Base-by-base conservation (phyloP, 2,113 vertebrate genomes). In the Pachycephala philippinensis region DNA sequence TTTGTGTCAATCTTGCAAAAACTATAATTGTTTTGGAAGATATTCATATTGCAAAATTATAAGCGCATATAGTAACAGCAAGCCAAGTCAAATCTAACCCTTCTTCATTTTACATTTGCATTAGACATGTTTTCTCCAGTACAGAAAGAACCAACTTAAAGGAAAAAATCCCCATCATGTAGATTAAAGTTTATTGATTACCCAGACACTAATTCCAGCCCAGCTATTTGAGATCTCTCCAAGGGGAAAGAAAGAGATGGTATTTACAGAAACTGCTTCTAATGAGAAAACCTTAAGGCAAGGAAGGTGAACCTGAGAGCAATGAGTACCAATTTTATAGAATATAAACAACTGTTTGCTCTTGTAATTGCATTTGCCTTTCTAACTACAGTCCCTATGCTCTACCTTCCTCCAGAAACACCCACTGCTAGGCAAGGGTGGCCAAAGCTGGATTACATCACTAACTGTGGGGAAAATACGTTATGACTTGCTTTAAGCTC, bases 241-340 rank as follows among this genome's bases (percentile, higher is more conserved):
- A 88, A 77, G 16, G 75, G 39, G 27, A 92, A 90, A 65, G 68
- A 40, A 94, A 87, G 53, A 85, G 63, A 81, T 61, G 28, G 68
- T 77, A 95, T 92, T 95, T 94, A 92, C 92, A 94, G 79, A 92
- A 96, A 80, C 52, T 28, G 33, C 56, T 86, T 68, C 64, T 90
- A 96, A 94, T 84, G 88, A 95, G 79, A 86, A 96, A 96, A 84
- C 76, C 83, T 89, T 52, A 77, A 94, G 79, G 85, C 84, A 95
- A 87, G 54, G 61, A 83, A 91, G 57, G 91, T 2, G 9, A 93
- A 80, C 22, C 19, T 2, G 2, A 86, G 52, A 84, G 70, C 53
- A 91, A 5, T 3, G 26, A 84, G 49, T 66, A 92, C 66, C 59
- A 83, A 7, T 88, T 94, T 79, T 84, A 70, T 33, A 82, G 45